Evolutionary conservation across 2,888 invertebrate genomes (phyloP).

Genomic region (Chalcosyrphus nemorum): DNA sequence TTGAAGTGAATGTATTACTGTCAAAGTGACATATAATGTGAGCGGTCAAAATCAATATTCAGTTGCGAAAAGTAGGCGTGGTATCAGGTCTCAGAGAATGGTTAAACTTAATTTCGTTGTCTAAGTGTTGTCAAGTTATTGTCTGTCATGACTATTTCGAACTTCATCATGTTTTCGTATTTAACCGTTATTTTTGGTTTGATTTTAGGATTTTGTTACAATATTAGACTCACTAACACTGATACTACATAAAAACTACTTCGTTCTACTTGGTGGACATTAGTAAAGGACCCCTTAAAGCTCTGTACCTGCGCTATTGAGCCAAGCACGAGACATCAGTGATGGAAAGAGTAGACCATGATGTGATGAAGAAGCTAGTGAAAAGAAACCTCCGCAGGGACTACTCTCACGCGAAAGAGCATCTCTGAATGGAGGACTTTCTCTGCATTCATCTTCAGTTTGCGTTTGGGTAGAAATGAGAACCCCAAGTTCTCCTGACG

Average conservation of each 20-base stretch:
- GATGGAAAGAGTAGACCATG: slow-evolving; percentile 58
- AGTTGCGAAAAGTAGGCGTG: too few species aligned
- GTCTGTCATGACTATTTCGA: too few species aligned
- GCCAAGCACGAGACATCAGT: slow-evolving; percentile 63
- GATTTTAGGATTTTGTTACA: slow-evolving; percentile 17
- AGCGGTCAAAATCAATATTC: too few species aligned
- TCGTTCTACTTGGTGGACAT: slow-evolving; percentile 36
- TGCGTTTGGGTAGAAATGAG: slow-evolving; percentile 45
- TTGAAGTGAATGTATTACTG: too few species aligned
- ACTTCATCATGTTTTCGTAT: background rate
- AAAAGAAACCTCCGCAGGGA: slow-evolving; percentile 37
- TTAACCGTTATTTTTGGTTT: background rate
- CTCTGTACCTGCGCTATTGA: slow-evolving; percentile 50
- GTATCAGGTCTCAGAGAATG: too few species aligned
- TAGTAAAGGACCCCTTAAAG: slow-evolving; percentile 4
- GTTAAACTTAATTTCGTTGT: too few species aligned
- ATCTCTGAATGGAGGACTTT: slow-evolving; percentile 6
- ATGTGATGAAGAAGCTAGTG: background rate
- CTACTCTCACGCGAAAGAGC: slow-evolving; percentile 26
- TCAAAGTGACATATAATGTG: too few species aligned
- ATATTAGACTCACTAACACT: slow-evolving; percentile 41
- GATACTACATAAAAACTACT: slow-evolving; percentile 26
- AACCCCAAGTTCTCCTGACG: background rate
- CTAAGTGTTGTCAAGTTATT: too few species aligned
- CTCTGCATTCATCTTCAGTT: slow-evolving; percentile 14